Conservation (phyloP, 1,140 invertebrate genomes). For the Coelopa frigida region DNA sequence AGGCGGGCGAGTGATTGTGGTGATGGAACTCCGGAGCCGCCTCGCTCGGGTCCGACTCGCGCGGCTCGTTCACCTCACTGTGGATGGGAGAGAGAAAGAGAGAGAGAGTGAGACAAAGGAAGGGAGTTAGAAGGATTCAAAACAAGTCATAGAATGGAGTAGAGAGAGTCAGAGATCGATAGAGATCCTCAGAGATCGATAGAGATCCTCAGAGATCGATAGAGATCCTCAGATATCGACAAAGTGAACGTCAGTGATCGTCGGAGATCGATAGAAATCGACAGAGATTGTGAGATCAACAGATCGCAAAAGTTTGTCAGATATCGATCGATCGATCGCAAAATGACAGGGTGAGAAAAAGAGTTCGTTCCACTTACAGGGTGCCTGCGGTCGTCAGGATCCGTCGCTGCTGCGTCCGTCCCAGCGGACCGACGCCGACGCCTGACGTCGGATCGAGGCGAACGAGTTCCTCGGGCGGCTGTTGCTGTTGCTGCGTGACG, state of each 20-base stretch:
- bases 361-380: slow-evolving; percentile 25
- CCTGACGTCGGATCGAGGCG: no score
- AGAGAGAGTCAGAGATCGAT: not conserved
- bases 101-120: not conserved
- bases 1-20: slow-evolving; percentile 29
- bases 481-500: slow-evolving; percentile 15
- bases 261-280: no score
- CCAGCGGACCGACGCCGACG: slow-evolving; percentile 19
- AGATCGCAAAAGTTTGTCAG: no score
- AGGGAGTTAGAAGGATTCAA: not conserved
- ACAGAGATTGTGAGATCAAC: no score
- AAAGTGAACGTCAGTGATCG: no score
- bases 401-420: slow-evolving; percentile 26
- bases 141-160: not conserved
- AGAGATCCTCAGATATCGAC: no score
- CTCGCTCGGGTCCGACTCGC: slow-evolving; percentile 24
- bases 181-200: no score
- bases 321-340: no score
- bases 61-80: slow-evolving; percentile 32
- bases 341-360: no score
- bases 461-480: not conserved
- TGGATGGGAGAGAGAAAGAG: not conserved
- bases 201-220: no score
- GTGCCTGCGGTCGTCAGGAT: slow-evolving; percentile 38
- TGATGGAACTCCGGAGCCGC: slow-evolving; percentile 15